Evolutionary conservation across 2,888 invertebrate species (phyloP), one percentile per base, ranked within the genome.

Genomic region (Helleia helle): DNA sequence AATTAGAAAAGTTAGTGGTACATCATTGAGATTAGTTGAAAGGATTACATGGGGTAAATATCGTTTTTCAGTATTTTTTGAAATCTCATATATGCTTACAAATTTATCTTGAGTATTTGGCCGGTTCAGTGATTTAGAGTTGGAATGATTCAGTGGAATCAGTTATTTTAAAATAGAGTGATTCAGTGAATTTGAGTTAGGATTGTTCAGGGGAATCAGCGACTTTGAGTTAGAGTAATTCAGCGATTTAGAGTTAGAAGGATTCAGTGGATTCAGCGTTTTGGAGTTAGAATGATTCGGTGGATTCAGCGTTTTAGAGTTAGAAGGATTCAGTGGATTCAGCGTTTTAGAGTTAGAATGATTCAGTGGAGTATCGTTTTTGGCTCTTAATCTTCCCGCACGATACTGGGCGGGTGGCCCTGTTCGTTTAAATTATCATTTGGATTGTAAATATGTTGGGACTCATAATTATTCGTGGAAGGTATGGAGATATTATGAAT

Each of bases 1-100:
- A 7, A 45, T 34, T 6, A 45, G 26, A 6, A 45, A 29, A 15
- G 27, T 14, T 24, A 42, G 9, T 2, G 39, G 39, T 22, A 31
- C 18, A 6, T 41, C 17, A 2, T 38, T 38, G 3, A 41, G 11
- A 1, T 30, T 11, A 3, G 44, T 22, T 15, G 30, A 14, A 4
- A 44, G 1, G 3, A 37, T 15, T 4, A 43, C 13, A 27, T 40
- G 37, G 8, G 40, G 43, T 17, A 43, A 15, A 7, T 8, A 22
- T 18, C 15, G 18, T 38, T 37, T 43, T 1, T 17, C 15, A n/a
- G 44, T 37, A 4, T 40, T 17, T 5, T 15, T 30, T 17, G 37
- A 34, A 8, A 40, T 31, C 24, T 41, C 36, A 8, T 14, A 37
- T 13, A 36, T 34, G 1, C 4, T 27, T 22, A 7, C 22, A 22